A percentile compares a stretch with the other conserved stretches of the same genome.
phyloP scores from a whole-genome alignment of 2,113 vertebrate species.

The Gymnocephalus cernua region DNA sequence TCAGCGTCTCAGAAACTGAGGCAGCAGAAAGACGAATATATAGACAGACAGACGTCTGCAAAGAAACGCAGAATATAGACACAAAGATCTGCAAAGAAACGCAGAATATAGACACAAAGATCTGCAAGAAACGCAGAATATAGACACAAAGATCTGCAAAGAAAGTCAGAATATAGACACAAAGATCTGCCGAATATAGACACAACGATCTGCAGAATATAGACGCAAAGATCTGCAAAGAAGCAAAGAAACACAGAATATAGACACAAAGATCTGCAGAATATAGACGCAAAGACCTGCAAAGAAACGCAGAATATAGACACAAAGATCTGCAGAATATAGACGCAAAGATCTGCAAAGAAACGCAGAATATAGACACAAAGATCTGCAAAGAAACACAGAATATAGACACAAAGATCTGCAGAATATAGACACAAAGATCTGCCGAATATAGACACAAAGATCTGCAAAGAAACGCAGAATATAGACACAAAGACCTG shows the following conservation, averaged over 20 bases:
- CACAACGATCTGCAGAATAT: too few species aligned
- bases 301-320: too few species aligned
- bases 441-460: too few species aligned
- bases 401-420: too few species aligned
- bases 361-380: too few species aligned
- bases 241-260: not conserved
- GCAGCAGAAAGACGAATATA: slow-evolving; percentile 26
- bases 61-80: not conserved
- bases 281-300: slow-evolving; percentile 5
- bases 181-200: too few species aligned
- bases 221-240: too few species aligned
- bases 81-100: not conserved
- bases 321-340: not conserved
- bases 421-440: slow-evolving; percentile 6
- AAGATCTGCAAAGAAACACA: not conserved
- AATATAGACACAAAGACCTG: too few species aligned
- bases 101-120: not conserved
- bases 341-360: too few species aligned
- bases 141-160: too few species aligned
- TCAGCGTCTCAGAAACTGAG: slow-evolving; percentile 37
- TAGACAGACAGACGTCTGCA: not conserved
- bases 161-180: not conserved
- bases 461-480: not conserved
- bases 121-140: too few species aligned
- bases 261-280: too few species aligned